These are phyloP conservation scores for Paratrypauchen microcephalus DNA, from an alignment of 2,797 vertebrate genomes.

Conservation along the genomic window DNA sequence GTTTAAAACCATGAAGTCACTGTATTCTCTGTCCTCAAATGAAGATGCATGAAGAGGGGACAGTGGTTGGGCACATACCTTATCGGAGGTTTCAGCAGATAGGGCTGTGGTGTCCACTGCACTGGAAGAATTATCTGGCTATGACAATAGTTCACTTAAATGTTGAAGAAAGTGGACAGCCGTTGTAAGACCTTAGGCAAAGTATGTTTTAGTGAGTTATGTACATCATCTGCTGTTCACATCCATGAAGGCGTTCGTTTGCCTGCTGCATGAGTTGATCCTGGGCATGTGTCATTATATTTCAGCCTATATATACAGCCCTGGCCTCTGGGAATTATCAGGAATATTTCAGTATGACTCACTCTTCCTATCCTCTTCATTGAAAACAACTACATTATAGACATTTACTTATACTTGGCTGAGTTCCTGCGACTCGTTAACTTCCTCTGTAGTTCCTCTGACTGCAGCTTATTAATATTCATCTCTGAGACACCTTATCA, in stretches of 20 bases:
- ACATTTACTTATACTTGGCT: constrained; percentile 34
- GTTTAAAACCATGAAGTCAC: not conserved
- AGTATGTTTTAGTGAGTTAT: constrained; percentile 5
- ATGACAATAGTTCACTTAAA: constrained; percentile 40
- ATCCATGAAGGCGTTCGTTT: constrained; percentile 36
- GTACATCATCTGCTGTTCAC: constrained; percentile 20
- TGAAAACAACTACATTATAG: constrained; percentile 36
- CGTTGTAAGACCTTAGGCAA: constrained; percentile 1
- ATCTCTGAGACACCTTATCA: constrained; percentile 21
- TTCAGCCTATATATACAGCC: constrained; percentile 28
- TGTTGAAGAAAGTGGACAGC: constrained; percentile 29
- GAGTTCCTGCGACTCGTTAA: constrained; percentile 16
- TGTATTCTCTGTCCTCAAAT: not conserved
- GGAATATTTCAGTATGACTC: constrained; percentile 51
- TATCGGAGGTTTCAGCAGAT: constrained; percentile 26
- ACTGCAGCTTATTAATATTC: constrained; percentile 22
- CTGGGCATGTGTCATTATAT: constrained; percentile 42
- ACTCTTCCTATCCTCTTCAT: constrained; percentile 23
- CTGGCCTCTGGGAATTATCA: constrained; percentile 33
- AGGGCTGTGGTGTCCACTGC: constrained; percentile 43
- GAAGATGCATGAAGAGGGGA: constrained; percentile 2
- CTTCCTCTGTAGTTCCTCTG: not conserved
- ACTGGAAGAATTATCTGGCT: constrained; percentile 46
- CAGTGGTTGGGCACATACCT: constrained; percentile 5
- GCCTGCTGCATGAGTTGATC: constrained; percentile 44